Evolutionary conservation across 2,113 vertebrate genomes (phyloP).

Genomic region (Hirundichthys speculiger): DNA sequence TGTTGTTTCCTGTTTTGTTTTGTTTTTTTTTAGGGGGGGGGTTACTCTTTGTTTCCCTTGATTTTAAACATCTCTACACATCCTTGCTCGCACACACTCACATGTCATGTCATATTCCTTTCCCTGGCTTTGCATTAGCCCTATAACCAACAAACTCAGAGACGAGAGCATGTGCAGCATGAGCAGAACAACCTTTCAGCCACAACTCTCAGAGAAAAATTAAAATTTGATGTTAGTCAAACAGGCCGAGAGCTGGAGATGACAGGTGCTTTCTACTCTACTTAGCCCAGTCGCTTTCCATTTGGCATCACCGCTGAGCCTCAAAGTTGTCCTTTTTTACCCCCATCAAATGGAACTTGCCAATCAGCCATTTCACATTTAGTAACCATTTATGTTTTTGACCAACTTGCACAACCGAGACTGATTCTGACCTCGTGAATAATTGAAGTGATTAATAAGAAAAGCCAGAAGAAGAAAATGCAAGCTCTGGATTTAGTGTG

Average conservation of each 20-base stretch:
- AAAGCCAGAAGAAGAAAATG: constrained; percentile 39
- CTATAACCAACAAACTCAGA: constrained; percentile 35
- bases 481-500: constrained; percentile 41
- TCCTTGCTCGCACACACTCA: constrained; percentile 1
- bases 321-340: constrained; percentile 80
- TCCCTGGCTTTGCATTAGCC: constrained; percentile 36
- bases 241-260: constrained; percentile 90
- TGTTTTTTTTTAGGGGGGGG: too few relatives aligned
- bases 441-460: constrained; percentile 57
- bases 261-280: constrained; percentile 99
- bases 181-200: constrained; percentile 76
- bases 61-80: not conserved
- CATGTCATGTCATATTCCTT: constrained; percentile 37
- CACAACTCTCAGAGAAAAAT: constrained; percentile 91
- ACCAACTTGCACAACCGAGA: constrained; percentile 54
- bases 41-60: not conserved
- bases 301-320: constrained; percentile 76
- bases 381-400: constrained; percentile 65
- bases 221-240: constrained; percentile 99
- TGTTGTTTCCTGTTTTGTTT: too few relatives aligned
- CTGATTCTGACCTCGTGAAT: constrained; percentile 58
- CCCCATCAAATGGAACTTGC: constrained; percentile 80
- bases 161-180: constrained; percentile 44
- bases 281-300: constrained; percentile 94
- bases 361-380: constrained; percentile 78